Evolutionary conservation across 2,797 vertebrate genomes (phyloP), one percentile per base, ranked within the genome.

Genomic region (Morelia viridis): DNA sequence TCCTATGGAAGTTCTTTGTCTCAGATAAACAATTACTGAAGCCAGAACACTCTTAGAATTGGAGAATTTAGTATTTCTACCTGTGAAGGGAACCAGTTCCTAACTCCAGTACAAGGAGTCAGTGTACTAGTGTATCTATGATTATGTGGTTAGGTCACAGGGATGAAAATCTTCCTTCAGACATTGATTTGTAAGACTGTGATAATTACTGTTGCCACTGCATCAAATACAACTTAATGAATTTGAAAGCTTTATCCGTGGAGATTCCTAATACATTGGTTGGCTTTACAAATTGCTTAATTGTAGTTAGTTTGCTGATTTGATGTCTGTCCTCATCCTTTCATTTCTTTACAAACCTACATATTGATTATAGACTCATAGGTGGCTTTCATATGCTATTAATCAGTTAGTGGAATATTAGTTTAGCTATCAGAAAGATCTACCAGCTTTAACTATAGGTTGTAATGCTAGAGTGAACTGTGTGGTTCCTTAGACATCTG

Each of bases 141-240:
- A 46, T 6, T 50, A 9, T 35, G 17, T 53, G 11, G 15, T 17
- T 85, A 50, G 1, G 4, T 60, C 31, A 2, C 56, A 56, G 31
- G 53, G n/a, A 28, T 68, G 31, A 26, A 35, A 86, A 57, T 26
- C 13, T 22, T 68, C 31, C 2, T 56, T 28, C 68, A 15, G 17
- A 22, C 50, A 9, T 7, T 68, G 53, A 41, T 60, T 71, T 58
- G 9, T 68, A 91, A 91, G 28, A n/a, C 26, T 58, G 61, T 57
- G 11, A 35, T 93, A 92, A 85, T n/a, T 86, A 58, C 26, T 64
- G 5, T 58, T 35, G n/a, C 41, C 57, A 61, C 0, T 95, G 95
- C 94, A 65, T 90, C 92, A 76, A 92, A 1, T 46, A 90, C 88
- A 85, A 13, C 0, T 88, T 65, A 94, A 60, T 68, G 80, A 56